Percentiles rank a stretch among this genome's conserved stretches.
These are phyloP conservation scores for Stomatorhinus ivindoensis DNA, from an alignment of 2,113 vertebrate genomes.

Conservation along the genomic window DNA sequence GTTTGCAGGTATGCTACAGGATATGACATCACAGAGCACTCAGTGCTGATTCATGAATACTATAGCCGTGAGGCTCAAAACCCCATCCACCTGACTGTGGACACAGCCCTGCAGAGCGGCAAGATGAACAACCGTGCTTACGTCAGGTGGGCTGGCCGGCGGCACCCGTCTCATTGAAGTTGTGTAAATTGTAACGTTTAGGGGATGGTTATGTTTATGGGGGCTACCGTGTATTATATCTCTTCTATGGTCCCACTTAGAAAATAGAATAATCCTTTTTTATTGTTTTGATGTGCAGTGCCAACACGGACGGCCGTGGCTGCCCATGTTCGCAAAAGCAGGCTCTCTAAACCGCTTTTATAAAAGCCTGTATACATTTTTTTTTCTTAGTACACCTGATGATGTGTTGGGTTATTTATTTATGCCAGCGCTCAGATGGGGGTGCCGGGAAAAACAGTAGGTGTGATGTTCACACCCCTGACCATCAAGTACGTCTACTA, in stretches of 20 bases:
- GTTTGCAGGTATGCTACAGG: conserved; percentile 87
- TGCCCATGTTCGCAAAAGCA: background rate
- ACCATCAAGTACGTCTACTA: conserved; percentile 87
- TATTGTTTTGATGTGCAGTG: background rate
- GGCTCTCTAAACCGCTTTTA: background rate
- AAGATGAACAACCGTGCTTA: conserved; percentile 97
- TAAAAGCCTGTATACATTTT: background rate
- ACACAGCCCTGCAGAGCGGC: conserved; percentile 84
- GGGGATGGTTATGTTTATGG: background rate
- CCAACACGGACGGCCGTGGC: background rate
- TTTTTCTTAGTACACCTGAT: background rate
- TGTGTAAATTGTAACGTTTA: background rate
- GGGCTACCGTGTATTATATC: background rate
- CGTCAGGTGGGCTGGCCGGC: conserved; percentile 66
- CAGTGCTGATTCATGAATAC: conserved; percentile 94
- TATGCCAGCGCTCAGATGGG: conserved; percentile 85
- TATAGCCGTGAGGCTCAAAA: conserved; percentile 94
- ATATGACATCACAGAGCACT: conserved; percentile 96
- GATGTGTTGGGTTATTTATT: conserved; percentile 5
- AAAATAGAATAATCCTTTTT: background rate
- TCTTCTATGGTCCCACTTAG: background rate
- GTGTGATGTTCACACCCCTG: conserved; percentile 95
- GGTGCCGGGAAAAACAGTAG: conserved; percentile 89
- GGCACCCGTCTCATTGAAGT: background rate
- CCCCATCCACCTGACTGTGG: conserved; percentile 90